Conservation (phyloP, 2,797 vertebrate species). For the Arctocebus calabarensis region DNA sequence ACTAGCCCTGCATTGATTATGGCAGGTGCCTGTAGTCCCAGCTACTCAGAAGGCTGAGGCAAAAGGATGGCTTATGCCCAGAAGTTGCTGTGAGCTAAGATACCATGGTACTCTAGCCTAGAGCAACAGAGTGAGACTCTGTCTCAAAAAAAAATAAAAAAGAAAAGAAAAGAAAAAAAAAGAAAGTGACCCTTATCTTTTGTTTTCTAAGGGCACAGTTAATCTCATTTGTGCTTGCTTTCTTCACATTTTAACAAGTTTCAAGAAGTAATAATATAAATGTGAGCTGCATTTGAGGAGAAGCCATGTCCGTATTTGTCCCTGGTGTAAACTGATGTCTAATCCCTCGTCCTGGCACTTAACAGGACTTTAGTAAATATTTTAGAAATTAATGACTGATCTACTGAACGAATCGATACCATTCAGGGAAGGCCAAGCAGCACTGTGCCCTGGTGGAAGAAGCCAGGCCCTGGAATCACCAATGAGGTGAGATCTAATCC, state of each 20-base stretch:
- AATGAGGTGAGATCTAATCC: background rate
- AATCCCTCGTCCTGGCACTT: background rate
- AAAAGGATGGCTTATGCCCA: too few species aligned
- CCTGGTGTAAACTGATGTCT: background rate
- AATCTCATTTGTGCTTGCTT: background rate
- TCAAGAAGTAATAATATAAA: background rate
- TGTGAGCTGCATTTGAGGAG: background rate
- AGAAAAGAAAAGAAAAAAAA: too few species aligned
- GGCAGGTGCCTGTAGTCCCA: too few species aligned
- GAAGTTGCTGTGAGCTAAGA: too few species aligned
- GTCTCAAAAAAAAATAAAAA: too few species aligned
- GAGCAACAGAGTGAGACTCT: too few species aligned
- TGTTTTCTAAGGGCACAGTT: background rate
- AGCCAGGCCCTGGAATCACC: background rate
- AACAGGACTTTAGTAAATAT: background rate
- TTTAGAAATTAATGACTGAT: background rate
- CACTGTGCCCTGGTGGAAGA: background rate
- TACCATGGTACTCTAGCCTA: too few species aligned
- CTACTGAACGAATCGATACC: background rate
- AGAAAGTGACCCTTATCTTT: background rate
- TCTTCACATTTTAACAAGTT: constrained; percentile 27
- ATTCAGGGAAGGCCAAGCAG: background rate
- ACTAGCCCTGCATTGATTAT: too few species aligned
- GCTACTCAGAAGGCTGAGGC: too few species aligned
- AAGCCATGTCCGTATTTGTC: background rate